Evolutionary conservation across 2,797 vertebrate species (phyloP).

Genomic region (Macropus fuliginosus): DNA sequence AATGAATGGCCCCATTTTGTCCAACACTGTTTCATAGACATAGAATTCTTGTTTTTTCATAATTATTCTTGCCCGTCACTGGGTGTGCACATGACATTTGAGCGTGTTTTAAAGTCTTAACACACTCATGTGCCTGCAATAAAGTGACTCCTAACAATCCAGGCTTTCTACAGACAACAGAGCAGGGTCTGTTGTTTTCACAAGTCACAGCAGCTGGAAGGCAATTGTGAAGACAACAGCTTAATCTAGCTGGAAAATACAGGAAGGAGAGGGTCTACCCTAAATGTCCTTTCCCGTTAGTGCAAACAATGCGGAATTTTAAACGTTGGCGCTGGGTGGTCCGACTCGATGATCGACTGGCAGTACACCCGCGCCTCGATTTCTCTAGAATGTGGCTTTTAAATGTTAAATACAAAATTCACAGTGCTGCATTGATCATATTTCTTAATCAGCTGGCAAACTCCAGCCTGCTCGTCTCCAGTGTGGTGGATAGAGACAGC

Average conservation of each 20-base stretch:
- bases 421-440: slow-evolving; percentile 77
- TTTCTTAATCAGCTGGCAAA: slow-evolving; percentile 73
- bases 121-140: slow-evolving; percentile 94
- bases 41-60: slow-evolving; percentile 91
- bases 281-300: slow-evolving; percentile 87
- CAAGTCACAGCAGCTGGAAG: slow-evolving; percentile 92
- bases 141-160: slow-evolving; percentile 92
- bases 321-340: slow-evolving; percentile 86
- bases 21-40: slow-evolving; percentile 88
- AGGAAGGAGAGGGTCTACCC: slow-evolving; percentile 89
- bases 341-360: slow-evolving; percentile 84
- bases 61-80: slow-evolving; percentile 91
- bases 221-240: slow-evolving; percentile 92
- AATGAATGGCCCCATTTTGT: slow-evolving; percentile 97
- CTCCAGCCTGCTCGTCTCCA: slow-evolving; percentile 47
- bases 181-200: slow-evolving; percentile 93
- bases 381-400: slow-evolving; percentile 74
- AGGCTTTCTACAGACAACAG: slow-evolving; percentile 94
- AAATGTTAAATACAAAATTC: slow-evolving; percentile 74
- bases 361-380: slow-evolving; percentile 77
- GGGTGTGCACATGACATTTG: slow-evolving; percentile 93
- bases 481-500: slow-evolving; percentile 60
- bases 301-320: slow-evolving; percentile 87
- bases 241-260: slow-evolving; percentile 90
- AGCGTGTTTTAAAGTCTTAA: slow-evolving; percentile 92